A percentile compares a stretch with the other conserved stretches of the same genome.
Conservation (phyloP, 2,888 invertebrate species). For the Tenthredo distinguenda region DNA sequence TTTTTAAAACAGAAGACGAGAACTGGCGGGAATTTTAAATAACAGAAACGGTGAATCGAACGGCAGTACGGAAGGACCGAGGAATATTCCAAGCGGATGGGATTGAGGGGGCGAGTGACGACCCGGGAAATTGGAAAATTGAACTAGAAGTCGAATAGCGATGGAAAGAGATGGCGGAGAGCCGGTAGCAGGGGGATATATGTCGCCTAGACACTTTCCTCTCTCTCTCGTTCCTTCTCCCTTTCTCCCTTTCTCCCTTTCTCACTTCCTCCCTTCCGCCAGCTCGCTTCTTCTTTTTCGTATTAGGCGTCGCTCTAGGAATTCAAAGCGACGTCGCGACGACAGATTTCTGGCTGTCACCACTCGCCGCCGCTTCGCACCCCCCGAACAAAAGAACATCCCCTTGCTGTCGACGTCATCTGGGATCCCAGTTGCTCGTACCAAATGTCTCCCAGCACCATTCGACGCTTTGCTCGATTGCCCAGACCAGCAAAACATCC, state of each 20-base stretch:
- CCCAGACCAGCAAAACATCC: conserved; percentile 45
- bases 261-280: not conserved
- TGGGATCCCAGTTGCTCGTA: not conserved
- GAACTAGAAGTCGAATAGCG: conserved; percentile 65
- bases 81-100: conserved; percentile 69
- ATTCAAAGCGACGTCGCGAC: conserved; percentile 40
- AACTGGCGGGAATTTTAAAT: conserved; percentile 72
- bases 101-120: conserved; percentile 70
- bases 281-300: conserved; percentile 37
- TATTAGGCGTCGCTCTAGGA: conserved; percentile 29
- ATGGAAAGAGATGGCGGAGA: not conserved
- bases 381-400: conserved; percentile 44
- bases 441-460: conserved; percentile 21
- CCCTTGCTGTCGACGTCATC: conserved; percentile 25
- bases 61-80: conserved; percentile 57
- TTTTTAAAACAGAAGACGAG: conserved; percentile 73
- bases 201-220: conserved; percentile 57
- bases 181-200: conserved; percentile 51
- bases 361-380: conserved; percentile 34
- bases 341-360: conserved; percentile 48
- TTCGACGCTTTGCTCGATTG: conserved; percentile 46
- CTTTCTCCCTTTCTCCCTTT: not conserved
- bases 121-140: conserved; percentile 75
- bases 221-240: conserved; percentile 4
- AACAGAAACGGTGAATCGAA: conserved; percentile 61